Conservation (phyloP, 2,888 invertebrate genomes). For the Aporophyla nigra region DNA sequence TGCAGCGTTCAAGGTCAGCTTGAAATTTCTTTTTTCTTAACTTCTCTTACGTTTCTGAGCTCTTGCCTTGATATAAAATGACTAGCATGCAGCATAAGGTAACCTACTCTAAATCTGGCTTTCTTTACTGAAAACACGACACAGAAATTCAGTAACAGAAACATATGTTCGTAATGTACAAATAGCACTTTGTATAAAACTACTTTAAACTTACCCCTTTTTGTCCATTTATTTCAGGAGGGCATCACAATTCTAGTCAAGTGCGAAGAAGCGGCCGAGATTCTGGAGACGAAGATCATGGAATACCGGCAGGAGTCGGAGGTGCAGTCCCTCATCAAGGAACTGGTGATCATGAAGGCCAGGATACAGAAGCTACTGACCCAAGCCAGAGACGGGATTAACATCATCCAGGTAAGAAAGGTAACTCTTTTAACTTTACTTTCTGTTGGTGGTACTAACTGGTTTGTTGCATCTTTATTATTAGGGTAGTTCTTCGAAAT, state of each 20-base stretch:
- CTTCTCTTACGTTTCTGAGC: background rate
- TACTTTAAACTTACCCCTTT: constrained; percentile 1
- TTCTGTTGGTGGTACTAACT: constrained; percentile 33
- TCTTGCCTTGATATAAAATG: background rate
- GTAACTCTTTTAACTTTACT: constrained; percentile 71
- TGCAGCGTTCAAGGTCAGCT: background rate
- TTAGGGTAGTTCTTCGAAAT: too few species aligned
- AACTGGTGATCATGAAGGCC: constrained; percentile 91
- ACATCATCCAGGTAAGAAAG: constrained; percentile 89
- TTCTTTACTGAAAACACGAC: background rate
- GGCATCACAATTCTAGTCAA: constrained; percentile 93
- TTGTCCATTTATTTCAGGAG: constrained; percentile 89
- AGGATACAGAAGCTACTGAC: constrained; percentile 92
- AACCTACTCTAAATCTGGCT: too few species aligned
- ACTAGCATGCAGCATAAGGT: background rate
- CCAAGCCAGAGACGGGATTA: constrained; percentile 93
- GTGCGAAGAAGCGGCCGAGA: constrained; percentile 92
- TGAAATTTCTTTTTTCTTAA: background rate
- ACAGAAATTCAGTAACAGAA: background rate
- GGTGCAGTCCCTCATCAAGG: constrained; percentile 90
- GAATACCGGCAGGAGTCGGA: constrained; percentile 93
- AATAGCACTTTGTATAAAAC: background rate
- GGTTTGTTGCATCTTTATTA: constrained; percentile 10
- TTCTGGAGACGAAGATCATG: constrained; percentile 92
- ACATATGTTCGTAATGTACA: background rate